phyloP scores from a whole-genome alignment of 2,888 invertebrate genomes.

The Rhagium mordax region DNA sequence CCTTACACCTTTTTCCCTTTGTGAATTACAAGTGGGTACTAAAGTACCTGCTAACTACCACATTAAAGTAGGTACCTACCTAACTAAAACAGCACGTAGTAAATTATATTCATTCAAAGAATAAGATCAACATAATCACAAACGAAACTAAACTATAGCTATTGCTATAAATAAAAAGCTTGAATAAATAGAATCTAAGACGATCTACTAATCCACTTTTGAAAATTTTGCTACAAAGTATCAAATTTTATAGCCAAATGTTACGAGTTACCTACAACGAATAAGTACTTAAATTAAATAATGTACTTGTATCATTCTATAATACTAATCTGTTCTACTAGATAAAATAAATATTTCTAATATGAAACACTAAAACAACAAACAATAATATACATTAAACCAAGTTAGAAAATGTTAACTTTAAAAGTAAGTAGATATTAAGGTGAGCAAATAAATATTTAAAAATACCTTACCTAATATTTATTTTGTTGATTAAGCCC shows the following conservation, averaged over 20 bases:
- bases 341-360: neutral
- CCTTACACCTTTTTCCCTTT: no score
- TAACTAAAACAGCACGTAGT: no score
- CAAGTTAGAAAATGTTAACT: neutral
- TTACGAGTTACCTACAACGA: neutral
- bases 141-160: no score
- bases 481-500: neutral
- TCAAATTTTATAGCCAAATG: neutral
- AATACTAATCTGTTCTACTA: no score
- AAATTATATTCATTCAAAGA: no score
- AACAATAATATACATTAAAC: neutral
- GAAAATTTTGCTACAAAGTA: neutral
- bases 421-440: neutral
- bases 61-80: no score
- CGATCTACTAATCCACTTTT: constrained; percentile 25
- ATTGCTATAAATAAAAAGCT: constrained; percentile 7
- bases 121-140: neutral
- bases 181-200: constrained; percentile 4
- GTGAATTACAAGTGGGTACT: no score
- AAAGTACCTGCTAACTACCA: no score
- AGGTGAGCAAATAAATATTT: neutral
- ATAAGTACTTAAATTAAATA: neutral
- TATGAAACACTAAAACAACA: neutral
- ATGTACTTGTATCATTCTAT: no score
- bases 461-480: neutral